These are phyloP conservation scores for human DNA, from an alignment of 2,113 vertebrate genomes.

Conservation along the genomic window GRCh38 chr3:171524001-171524500, in stretches of 20 bases:
- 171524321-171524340: background rate
- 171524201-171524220: background rate
- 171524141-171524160: background rate
- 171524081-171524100: background rate
- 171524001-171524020: background rate
- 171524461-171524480: background rate
- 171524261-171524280: background rate
- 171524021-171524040: background rate
- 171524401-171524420: background rate
- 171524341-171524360: fast-evolving
- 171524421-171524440: background rate
- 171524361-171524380: background rate
- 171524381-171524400: background rate
- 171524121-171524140: background rate
- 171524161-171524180: background rate
- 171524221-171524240: background rate
- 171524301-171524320: too few relatives aligned
- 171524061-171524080: background rate
- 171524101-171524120: background rate
- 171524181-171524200: background rate
- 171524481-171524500: slow-evolving; percentile 23
- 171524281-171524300: background rate
- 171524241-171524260: background rate
- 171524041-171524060: background rate
- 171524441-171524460: background rate